Conservation (phyloP, 2,113 vertebrate species). For the Psittacus erithacus region DNA sequence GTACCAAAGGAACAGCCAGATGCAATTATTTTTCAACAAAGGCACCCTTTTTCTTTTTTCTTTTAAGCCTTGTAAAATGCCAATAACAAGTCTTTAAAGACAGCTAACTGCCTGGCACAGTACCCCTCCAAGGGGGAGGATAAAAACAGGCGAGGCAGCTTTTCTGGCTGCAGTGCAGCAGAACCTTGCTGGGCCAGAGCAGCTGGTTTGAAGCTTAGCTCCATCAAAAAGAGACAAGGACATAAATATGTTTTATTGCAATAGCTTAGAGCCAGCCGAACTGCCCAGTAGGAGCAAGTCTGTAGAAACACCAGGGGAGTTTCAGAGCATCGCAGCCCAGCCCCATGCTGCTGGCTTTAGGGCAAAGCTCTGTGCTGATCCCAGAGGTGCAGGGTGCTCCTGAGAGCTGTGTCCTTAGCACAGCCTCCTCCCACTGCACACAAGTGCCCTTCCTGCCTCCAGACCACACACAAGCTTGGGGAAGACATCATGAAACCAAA, state of each 20-base stretch:
- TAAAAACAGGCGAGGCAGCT: not conserved
- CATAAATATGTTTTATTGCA: not conserved
- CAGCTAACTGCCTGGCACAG: not conserved
- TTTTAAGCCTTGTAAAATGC: slow-evolving; percentile 11
- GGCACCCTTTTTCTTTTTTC: not conserved
- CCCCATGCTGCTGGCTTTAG: not conserved
- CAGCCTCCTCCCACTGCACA: not conserved
- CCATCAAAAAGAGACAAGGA: not conserved
- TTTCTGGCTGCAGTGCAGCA: not conserved
- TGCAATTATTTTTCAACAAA: slow-evolving; percentile 52
- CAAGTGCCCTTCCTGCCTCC: not conserved
- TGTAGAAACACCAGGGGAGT: not conserved
- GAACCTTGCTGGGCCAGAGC: not conserved
- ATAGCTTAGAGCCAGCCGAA: not conserved
- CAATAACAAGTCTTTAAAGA: not conserved
- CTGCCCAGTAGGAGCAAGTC: not conserved
- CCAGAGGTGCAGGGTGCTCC: not conserved
- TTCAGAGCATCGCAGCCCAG: not conserved
- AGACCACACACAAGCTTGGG: not conserved
- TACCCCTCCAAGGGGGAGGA: slow-evolving; percentile 14
- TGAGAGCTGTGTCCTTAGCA: not conserved
- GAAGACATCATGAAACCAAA: not conserved
- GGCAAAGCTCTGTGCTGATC: not conserved
- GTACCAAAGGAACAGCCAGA: slow-evolving; percentile 27
- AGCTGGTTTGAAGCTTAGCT: not conserved